Percentiles rank a stretch among this genome's conserved stretches.
Conservation (phyloP, 1,140 invertebrate genomes). For the Carcinoscorpius rotundicauda region DNA sequence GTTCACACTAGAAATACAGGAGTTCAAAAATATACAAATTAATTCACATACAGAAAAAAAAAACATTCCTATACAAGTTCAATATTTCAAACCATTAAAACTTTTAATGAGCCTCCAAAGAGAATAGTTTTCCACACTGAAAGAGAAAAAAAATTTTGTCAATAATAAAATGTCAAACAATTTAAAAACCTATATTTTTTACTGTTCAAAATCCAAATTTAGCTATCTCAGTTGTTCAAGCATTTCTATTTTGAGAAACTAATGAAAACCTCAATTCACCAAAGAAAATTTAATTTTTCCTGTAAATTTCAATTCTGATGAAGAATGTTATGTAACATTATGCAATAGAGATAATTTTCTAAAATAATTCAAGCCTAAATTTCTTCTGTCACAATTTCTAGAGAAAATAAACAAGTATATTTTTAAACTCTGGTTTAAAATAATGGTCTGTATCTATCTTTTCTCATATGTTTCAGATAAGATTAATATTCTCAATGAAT, state of each 20-base stretch:
- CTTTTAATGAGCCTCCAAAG: not conserved
- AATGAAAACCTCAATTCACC: too few relatives aligned
- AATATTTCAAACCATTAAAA: constrained; percentile 5
- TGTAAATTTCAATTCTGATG: too few relatives aligned
- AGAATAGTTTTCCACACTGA: not conserved
- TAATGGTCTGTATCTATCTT: not conserved
- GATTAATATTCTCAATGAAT: not conserved
- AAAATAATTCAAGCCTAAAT: too few relatives aligned
- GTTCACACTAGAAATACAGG: constrained; percentile 48
- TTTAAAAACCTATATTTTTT: not conserved
- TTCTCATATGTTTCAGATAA: not conserved
- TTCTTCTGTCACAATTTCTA: not conserved
- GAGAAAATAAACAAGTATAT: not conserved
- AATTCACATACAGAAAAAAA: constrained; percentile 5
- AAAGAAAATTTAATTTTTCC: too few relatives aligned
- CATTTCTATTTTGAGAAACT: too few relatives aligned
- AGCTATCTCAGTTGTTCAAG: too few relatives aligned
- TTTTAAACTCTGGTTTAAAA: not conserved
- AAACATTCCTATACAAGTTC: constrained; percentile 3
- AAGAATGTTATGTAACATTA: too few relatives aligned
- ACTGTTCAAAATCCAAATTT: not conserved
- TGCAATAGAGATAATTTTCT: too few relatives aligned
- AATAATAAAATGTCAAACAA: not conserved
- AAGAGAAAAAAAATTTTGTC: not conserved
- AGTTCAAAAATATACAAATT: not conserved